Conservation (phyloP, 2,888 invertebrate species). For the Hirtodrosophila confusa region DNA sequence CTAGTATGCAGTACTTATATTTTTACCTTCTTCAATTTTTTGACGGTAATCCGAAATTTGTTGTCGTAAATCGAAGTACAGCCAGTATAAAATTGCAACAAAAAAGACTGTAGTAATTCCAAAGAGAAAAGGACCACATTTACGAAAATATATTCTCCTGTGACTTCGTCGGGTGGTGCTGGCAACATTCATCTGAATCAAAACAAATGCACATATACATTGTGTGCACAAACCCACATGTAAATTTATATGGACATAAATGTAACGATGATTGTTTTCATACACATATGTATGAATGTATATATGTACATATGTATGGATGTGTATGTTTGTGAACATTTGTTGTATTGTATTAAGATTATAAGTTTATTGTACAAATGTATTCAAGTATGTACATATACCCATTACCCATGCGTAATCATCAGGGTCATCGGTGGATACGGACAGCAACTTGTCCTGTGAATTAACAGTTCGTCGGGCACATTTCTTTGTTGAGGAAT, state of each 20-base stretch:
- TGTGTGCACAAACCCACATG: conserved; percentile 6
- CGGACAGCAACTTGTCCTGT: conserved; percentile 87
- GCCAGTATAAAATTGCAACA: conserved; percentile 82
- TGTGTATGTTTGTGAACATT: conserved; percentile 1
- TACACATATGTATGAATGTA: no score
- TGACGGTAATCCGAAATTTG: conserved; percentile 83
- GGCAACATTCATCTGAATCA: conserved; percentile 60
- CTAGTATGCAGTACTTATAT: background rate
- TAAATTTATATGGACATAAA: background rate
- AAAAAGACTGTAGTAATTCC: conserved; percentile 76
- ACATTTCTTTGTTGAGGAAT: conserved; percentile 82
- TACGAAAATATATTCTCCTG: conserved; percentile 77
- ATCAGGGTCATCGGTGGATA: conserved; percentile 87
- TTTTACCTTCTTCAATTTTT: conserved; percentile 83
- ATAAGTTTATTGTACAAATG: conserved; percentile 6
- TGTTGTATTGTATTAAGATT: background rate
- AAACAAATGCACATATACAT: conserved; percentile 27
- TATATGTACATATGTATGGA: background rate
- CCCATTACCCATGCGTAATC: conserved; percentile 84
- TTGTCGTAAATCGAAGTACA: conserved; percentile 83
- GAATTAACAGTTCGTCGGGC: conserved; percentile 74
- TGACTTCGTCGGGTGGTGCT: conserved; percentile 76
- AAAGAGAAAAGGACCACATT: conserved; percentile 81
- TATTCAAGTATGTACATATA: conserved; percentile 8
- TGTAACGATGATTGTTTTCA: no score